Base-by-base conservation (phyloP, 2,113 vertebrate species). In the Marmota flaviventris region DNA sequence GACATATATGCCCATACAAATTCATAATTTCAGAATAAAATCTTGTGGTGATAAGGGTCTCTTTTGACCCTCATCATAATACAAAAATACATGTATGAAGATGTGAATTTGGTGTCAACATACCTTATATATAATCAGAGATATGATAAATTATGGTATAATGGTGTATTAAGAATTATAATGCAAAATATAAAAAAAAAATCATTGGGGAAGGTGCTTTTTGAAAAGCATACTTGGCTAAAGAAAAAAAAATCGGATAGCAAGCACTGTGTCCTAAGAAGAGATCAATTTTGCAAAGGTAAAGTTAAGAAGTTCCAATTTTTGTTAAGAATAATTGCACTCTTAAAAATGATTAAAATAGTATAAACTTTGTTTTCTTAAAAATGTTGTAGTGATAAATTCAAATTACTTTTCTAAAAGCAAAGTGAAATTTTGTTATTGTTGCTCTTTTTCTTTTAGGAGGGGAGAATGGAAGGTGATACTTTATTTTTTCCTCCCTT, bases 121-220 rank as follows among this genome's bases (percentile, higher is more conserved):
- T 45, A 45, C 8, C 45, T 45, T 45, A 45, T 45, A 45, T 45
- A 45, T 45, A 45, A 45, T 45, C 45, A 45, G 8, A 45, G 45
- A 45, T 45, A 45, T 45, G 45, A 45, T 45, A 45, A 45, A 45
- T 45, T 45, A 45, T 45, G 45, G 45, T 45, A 45, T 45, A 45
- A 45, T 9, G 45, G 8, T 45, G 45, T 45, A 45, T 45, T 45
- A 45, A 45, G 8, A 45, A 45, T 45, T 45, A 8, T 45, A 45
- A 45, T 45, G 45, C 45, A 45, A 45, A 45, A 45, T 9, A 45
- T 9, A 45, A 45, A 45, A 45, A 25, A 25, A 97, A 98, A 93
- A 98, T 98, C 98, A 99, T 99, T 39, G 99, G 99, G 94, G 99
- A 99, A 98, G 99, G 99, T 75, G 99, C 99, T 79, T 99, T 99